Percentiles rank a stretch among this genome's conserved stretches.
phyloP scores from a whole-genome alignment of 2,797 vertebrate genomes.

The Tangara arthus region DNA sequence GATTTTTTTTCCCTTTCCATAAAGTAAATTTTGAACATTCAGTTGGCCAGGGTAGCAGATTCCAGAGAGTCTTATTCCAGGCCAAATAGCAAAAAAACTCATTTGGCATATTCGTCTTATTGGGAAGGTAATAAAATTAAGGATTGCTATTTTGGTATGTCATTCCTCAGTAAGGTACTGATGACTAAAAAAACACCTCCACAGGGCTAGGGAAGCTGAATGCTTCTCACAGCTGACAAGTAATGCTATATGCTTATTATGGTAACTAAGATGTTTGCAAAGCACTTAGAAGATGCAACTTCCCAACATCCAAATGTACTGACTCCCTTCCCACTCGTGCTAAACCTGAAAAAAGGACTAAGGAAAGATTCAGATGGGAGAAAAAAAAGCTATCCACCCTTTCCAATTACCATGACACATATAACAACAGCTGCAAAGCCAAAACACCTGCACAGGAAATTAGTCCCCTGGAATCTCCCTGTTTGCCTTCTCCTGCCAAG shows the following conservation, averaged over 20 bases:
- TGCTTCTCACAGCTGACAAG: neutral
- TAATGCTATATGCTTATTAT: neutral
- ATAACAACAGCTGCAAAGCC: neutral
- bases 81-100: conserved; percentile 45
- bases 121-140: conserved; percentile 56
- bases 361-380: neutral
- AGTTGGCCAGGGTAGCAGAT: conserved; percentile 15
- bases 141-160: conserved; percentile 28
- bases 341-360: neutral
- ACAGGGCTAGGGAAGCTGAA: neutral
- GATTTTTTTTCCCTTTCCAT: neutral
- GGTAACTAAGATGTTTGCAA: neutral
- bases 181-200: conserved; percentile 16
- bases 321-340: neutral
- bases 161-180: neutral
- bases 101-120: conserved; percentile 26
- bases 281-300: neutral
- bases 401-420: neutral
- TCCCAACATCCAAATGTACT: neutral
- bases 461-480: neutral
- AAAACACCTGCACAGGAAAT: conserved; percentile 48
- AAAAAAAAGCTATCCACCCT: neutral
- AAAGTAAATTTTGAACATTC: conserved; percentile 9
- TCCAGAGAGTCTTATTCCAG: conserved; percentile 24
- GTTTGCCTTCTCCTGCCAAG: conserved; percentile 18